Conservation (phyloP, 2,797 vertebrate genomes). For the Pterois miles region DNA sequence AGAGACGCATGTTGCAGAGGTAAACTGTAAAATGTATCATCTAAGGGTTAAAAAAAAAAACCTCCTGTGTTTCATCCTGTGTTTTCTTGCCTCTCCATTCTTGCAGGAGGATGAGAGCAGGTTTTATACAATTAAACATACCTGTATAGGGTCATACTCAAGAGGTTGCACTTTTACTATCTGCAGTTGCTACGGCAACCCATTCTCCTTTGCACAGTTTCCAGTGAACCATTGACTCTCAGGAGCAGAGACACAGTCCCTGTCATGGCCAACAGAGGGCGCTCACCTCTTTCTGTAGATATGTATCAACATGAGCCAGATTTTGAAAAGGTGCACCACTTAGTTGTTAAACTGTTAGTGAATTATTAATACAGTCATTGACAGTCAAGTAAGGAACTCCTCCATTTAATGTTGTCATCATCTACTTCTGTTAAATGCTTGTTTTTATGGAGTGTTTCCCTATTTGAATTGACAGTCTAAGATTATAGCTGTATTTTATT, state of each 20-base stretch:
- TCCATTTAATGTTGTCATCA: neutral
- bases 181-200: slow-evolving; percentile 81
- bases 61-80: neutral
- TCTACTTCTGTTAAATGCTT: neutral
- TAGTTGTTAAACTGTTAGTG: neutral
- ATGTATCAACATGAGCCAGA: neutral
- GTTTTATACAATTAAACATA: slow-evolving; percentile 61
- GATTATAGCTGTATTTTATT: neutral
- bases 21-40: neutral
- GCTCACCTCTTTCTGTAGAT: slow-evolving; percentile 34
- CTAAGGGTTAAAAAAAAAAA: neutral
- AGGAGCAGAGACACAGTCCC: slow-evolving; percentile 13
- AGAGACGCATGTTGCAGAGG: neutral
- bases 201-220: slow-evolving; percentile 52
- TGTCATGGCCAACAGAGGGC: slow-evolving; percentile 60
- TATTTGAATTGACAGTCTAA: too few relatives aligned
- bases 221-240: slow-evolving; percentile 26
- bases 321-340: neutral
- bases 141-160: slow-evolving; percentile 65
- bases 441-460: neutral
- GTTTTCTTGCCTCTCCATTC: slow-evolving; percentile 3
- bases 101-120: slow-evolving; percentile 34
- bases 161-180: slow-evolving; percentile 66
- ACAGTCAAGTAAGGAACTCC: neutral
- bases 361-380: slow-evolving; percentile 2